Evolutionary conservation across 2,888 invertebrate species (phyloP), one percentile per base, ranked within the genome.

Genomic region (Marronus borbonicus): DNA sequence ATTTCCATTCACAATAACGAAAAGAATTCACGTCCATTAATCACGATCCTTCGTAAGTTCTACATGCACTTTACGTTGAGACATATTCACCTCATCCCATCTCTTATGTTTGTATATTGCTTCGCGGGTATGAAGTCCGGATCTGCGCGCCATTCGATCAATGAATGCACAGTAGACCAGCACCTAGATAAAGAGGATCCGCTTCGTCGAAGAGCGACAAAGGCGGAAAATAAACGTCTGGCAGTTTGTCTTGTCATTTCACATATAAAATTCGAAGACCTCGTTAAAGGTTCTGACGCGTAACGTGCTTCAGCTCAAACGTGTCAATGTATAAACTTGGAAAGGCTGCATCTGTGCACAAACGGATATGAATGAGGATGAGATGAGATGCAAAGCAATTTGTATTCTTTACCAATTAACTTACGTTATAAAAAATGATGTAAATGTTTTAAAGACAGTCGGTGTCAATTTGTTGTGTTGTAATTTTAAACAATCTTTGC

Each of bases 241-340:
- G 39, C 68, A 68, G 39, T 68, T 68, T 68, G 68, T 68, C 68
- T 68, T 68, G 68, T 68, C 68, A 17, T 49, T 68, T 68, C 52
- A 2, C 17, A 52, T 52, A 52, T 52, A 52, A 52, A 52, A 52
- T 52, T 52, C 52, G 52, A 17, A 52, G 17, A 52, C 14, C 52
- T 52, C 17, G 52, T 52, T 52, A 52, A 52, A 52, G 31, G 52
- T 52, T 52, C n/a, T 52, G 52, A 52, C 52, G n/a, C 17, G 12
- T 52, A 52, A 17, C n/a, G 52, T 52, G 52, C n/a, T 52, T 52
- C 52, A 17, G 14, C n/a, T 17, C n/a, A 52, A 52, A 52, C 17
- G 14, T 52, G 52, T 52, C 52, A 52, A 14, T 52, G 17, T 52
- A 17, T 52, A 36, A 5, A 36, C 31, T 36, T 36, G 31, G 31